Conservation (phyloP, 1,140 invertebrate genomes). For the Lysiphlebus fabarum region DNA sequence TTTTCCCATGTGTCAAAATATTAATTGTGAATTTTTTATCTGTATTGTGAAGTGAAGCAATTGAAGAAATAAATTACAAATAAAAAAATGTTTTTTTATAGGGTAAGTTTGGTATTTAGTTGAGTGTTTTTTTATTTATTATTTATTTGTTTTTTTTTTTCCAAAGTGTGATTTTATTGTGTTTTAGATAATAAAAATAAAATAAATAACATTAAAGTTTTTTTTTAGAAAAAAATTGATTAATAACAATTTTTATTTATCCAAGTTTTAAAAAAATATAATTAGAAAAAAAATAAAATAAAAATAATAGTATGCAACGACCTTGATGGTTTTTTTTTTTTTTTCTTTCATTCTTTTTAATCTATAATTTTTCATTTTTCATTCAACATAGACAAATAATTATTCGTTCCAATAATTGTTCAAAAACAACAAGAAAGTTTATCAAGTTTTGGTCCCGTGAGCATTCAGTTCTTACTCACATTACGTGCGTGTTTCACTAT, state of each 20-base stretch:
- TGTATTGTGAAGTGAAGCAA: no score
- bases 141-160: no score
- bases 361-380: background rate
- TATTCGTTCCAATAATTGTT: background rate
- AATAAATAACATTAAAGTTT: background rate
- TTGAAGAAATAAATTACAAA: background rate
- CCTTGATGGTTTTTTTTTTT: no score
- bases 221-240: no score
- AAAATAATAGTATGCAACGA: no score
- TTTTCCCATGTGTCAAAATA: no score
- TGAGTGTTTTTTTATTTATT: no score
- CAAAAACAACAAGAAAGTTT: constrained; percentile 45
- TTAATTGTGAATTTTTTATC: no score
- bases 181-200: background rate
- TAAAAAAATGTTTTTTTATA: no score
- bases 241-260: constrained; percentile 2
- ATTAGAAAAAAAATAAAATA: background rate
- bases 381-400: background rate
- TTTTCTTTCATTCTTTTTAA: background rate
- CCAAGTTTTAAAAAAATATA: background rate
- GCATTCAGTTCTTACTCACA: constrained; percentile 49
- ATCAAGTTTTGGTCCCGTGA: constrained; percentile 50
- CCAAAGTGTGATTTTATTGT: no score
- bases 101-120: no score
- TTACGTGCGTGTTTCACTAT: constrained; percentile 29